Conservation (phyloP, 1,140 invertebrate genomes). For the Stegodyphus dumicola region DNA sequence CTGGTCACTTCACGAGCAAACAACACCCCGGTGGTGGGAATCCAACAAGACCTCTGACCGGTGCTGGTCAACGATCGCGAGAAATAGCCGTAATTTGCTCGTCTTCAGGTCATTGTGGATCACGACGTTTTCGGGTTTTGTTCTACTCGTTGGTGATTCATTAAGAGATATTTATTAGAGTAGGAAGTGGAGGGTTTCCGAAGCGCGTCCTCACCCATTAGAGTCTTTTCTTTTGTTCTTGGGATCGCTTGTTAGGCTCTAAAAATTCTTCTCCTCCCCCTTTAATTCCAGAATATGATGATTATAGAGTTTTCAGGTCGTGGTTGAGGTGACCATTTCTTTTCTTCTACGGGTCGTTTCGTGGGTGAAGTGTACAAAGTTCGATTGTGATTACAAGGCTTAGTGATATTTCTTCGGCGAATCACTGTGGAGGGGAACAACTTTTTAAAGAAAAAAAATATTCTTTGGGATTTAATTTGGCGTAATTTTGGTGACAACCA, state of each 20-base stretch:
- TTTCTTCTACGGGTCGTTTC: conserved; percentile 9
- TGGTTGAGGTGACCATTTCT: conserved; percentile 16
- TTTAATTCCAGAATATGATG: too few relatives aligned
- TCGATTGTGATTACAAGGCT: conserved; percentile 13
- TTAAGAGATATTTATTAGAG: conserved; percentile 51
- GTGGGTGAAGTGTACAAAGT: not conserved
- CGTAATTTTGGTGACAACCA: conserved; percentile 35
- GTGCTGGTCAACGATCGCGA: conserved; percentile 33
- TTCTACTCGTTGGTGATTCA: conserved; percentile 2
- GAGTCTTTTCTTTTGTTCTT: conserved; percentile 39
- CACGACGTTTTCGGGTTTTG: not conserved
- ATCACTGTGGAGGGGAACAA: not conserved
- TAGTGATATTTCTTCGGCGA: too few relatives aligned
- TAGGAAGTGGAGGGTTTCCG: conserved; percentile 34
- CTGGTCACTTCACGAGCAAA: conserved; percentile 6
- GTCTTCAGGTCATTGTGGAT: conserved; percentile 15
- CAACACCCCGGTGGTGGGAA: conserved; percentile 25
- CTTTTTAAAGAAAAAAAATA: not conserved
- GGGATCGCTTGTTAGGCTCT: not conserved
- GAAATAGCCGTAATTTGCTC: not conserved
- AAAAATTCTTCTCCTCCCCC: not conserved
- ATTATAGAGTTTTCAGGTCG: conserved; percentile 17
- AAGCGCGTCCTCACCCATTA: conserved; percentile 20
- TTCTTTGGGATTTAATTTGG: conserved; percentile 17
- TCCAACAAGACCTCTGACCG: conserved; percentile 17